A percentile compares a stretch with the other conserved stretches of the same genome.
phyloP scores from a whole-genome alignment of 1,140 invertebrate species.

The Galendromus occidentalis region DNA sequence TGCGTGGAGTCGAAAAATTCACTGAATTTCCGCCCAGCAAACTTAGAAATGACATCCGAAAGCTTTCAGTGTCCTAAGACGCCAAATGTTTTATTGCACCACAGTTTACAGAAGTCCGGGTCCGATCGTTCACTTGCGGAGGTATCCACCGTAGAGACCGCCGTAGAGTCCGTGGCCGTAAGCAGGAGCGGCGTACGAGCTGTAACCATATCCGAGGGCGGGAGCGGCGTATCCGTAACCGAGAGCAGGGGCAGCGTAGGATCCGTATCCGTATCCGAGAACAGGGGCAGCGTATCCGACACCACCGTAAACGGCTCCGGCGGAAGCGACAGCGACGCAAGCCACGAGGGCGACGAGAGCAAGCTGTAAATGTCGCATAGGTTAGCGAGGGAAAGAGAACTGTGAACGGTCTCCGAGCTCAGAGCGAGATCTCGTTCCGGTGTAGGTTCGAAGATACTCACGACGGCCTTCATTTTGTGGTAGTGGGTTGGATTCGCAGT shows the following conservation, averaged over 20 bases:
- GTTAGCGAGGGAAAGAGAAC: neutral
- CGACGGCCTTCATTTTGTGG: neutral
- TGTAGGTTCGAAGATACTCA: neutral
- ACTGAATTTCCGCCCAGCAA: no score
- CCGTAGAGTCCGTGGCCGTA: constrained; percentile 8
- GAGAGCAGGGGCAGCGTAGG: neutral
- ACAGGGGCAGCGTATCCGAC: neutral
- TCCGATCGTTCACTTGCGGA: neutral
- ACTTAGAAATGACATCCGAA: no score
- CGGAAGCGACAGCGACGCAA: neutral
- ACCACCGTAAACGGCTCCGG: neutral
- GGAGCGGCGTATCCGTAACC: neutral
- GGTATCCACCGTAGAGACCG: neutral
- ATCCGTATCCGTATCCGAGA: neutral
- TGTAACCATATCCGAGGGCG: neutral
- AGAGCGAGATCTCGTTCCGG: neutral
- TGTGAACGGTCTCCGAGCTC: neutral
- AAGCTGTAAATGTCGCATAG: neutral
- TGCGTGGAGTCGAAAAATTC: no score
- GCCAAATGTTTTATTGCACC: no score
- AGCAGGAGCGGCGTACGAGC: neutral
- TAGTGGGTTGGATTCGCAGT: neutral
- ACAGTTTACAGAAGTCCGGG: no score
- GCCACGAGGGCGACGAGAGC: constrained; percentile 8
- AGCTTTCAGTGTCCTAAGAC: no score